Base-by-base conservation (phyloP, 2,113 vertebrate species). In the Indri indri region DNA sequence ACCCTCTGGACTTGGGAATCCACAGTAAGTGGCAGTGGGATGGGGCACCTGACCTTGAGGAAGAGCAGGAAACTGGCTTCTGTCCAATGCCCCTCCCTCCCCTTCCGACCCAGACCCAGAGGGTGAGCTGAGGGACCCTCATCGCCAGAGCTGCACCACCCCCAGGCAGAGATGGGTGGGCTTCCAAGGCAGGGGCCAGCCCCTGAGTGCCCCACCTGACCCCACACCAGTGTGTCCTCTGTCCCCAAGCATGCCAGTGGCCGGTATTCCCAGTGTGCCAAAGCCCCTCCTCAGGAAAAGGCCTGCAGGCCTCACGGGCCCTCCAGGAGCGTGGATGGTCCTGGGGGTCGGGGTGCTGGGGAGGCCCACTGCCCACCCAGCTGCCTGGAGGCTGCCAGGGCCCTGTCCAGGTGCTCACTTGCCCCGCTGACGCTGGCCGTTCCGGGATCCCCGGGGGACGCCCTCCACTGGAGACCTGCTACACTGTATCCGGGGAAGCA, bases 291-390 rank as follows among this genome's bases (percentile, higher is more conserved):
- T n/a, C 13, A 34, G 37, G 57, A 70, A 71, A 85, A 34, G 76
- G 40, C 22, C 87, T 1, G 14, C 0, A 25, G 52, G 57, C 50
- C 85, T 70, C 40, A 5, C 0, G 0, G 54, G 37, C 52, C 59
- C 74, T 37, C 50, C 6, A 3, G 7, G 16, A 80, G 14, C 3
- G 27, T n/a, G 37, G 27, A 1, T 1, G 0, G 2, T 45, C 77
- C 18, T 23, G 8, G 18, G 22, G 17, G 40, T 61, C 1, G 17
- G 45, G 52, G 18, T 37, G 30, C 71, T 20, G 37, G n/a, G 50
- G 30, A 40, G 34, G 34, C 16, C 59, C 14, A 2, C 9, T 27
- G 22, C 40, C 37, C 90, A 77, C 7, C 45, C 27, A 18, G 77
- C 17, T 14, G 32, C 22, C 81, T 3, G 9, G 68, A 30, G 47